Evolutionary conservation across 2,113 vertebrate species (phyloP).

Genomic region (Vulpes ferrilata): DNA sequence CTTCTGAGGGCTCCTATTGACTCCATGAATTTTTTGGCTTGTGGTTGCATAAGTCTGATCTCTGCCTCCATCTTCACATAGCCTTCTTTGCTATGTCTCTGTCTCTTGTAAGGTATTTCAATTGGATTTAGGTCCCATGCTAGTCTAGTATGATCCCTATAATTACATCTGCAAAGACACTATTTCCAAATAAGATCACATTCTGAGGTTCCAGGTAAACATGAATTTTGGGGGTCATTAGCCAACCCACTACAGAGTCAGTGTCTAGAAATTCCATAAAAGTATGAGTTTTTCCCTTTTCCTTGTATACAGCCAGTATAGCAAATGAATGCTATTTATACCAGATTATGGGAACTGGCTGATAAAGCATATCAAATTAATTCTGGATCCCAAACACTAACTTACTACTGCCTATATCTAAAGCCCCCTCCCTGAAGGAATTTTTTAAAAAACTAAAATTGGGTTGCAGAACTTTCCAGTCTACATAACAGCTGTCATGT

Average conservation of each 20-base stretch:
- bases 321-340: neutral
- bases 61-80: neutral
- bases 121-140: neutral
- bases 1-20: neutral
- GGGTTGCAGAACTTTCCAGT: neutral
- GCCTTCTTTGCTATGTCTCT: neutral
- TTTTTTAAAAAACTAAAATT: neutral
- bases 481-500: neutral
- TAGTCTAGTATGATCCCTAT: neutral
- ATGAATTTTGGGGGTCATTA: neutral
- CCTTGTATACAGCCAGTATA: neutral
- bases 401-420: neutral
- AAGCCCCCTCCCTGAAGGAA: neutral
- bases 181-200: constrained; percentile 5
- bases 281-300: neutral
- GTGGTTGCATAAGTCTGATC: neutral
- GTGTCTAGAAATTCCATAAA: neutral
- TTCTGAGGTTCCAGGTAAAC: neutral
- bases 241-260: neutral
- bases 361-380: neutral
- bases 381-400: neutral
- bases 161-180: neutral
- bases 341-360: neutral
- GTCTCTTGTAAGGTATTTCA: neutral
- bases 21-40: neutral